phyloP scores from a whole-genome alignment of 2,113 vertebrate genomes.

The Opisthocomus hoazin region DNA sequence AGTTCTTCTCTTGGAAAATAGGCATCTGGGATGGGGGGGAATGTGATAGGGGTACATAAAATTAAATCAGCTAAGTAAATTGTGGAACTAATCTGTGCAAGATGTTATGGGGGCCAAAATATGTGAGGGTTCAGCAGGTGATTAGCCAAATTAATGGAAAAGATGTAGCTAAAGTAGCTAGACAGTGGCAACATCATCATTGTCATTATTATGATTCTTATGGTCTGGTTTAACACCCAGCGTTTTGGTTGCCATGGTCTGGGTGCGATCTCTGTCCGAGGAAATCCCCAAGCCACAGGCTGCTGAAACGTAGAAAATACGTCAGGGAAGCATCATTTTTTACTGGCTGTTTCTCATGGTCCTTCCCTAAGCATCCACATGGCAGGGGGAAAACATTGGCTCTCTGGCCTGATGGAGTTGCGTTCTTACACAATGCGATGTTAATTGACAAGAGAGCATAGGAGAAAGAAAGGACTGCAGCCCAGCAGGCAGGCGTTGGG shows the following conservation, averaged over 20 bases:
- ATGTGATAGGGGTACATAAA: background rate
- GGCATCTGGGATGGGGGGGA: background rate
- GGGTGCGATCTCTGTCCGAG: background rate
- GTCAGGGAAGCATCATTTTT: background rate
- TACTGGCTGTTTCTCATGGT: background rate
- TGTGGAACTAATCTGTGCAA: background rate
- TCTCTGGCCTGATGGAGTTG: background rate
- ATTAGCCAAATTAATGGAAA: background rate
- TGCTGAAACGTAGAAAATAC: background rate
- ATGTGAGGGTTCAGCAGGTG: background rate
- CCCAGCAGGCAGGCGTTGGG: background rate
- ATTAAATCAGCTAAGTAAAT: background rate
- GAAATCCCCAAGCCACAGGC: background rate
- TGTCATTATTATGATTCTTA: background rate
- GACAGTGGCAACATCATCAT: background rate
- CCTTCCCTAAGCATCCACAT: background rate
- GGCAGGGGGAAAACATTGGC: background rate
- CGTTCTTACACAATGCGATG: background rate
- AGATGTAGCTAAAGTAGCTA: background rate
- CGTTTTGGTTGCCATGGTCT: background rate
- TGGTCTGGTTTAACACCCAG: background rate
- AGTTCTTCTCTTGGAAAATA: background rate
- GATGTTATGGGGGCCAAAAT: background rate
- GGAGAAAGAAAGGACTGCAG: background rate
- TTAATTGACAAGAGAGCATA: background rate